Percentiles rank a stretch among this genome's conserved stretches.
Conservation (phyloP, 2,888 invertebrate species). For the Agrotis ipsilon region DNA sequence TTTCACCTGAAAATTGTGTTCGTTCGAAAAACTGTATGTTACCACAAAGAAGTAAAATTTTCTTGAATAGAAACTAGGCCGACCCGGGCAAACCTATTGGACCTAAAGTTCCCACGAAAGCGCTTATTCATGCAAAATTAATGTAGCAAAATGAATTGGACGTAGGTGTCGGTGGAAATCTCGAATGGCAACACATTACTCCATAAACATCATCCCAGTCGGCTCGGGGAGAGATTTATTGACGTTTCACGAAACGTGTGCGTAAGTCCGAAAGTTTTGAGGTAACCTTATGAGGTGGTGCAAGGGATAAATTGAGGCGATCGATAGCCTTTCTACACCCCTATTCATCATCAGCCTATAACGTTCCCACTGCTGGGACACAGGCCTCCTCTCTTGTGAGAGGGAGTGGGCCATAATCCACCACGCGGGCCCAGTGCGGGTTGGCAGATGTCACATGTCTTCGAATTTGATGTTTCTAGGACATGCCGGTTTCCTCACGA, state of each 20-base stretch:
- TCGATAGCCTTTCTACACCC: too few relatives aligned
- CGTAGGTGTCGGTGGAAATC: conserved; percentile 65
- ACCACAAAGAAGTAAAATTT: background rate
- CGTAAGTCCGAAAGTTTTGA: conserved; percentile 75
- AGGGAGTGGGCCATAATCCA: too few relatives aligned
- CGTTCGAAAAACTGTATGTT: background rate
- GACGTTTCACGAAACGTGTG: conserved; percentile 73
- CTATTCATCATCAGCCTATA: too few relatives aligned
- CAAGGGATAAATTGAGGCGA: conserved; percentile 26
- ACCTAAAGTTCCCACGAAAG: conserved; percentile 45
- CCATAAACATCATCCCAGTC: conserved; percentile 75
- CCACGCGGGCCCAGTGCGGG: too few relatives aligned
- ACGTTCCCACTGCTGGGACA: too few relatives aligned
- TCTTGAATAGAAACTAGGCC: conserved; percentile 40
- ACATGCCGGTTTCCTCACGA: too few relatives aligned
- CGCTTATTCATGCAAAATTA: conserved; percentile 64
- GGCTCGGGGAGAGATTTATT: conserved; percentile 76
- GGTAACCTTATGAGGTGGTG: conserved; percentile 62
- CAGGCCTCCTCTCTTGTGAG: too few relatives aligned
- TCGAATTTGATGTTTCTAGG: too few relatives aligned
- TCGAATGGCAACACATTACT: conserved; percentile 73
- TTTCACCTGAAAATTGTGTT: conserved; percentile 6
- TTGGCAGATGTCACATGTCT: too few relatives aligned
- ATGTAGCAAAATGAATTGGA: conserved; percentile 63
- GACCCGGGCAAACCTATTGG: conserved; percentile 26